Conservation (phyloP, 2,888 invertebrate species). For the Drosophila formosana region DNA sequence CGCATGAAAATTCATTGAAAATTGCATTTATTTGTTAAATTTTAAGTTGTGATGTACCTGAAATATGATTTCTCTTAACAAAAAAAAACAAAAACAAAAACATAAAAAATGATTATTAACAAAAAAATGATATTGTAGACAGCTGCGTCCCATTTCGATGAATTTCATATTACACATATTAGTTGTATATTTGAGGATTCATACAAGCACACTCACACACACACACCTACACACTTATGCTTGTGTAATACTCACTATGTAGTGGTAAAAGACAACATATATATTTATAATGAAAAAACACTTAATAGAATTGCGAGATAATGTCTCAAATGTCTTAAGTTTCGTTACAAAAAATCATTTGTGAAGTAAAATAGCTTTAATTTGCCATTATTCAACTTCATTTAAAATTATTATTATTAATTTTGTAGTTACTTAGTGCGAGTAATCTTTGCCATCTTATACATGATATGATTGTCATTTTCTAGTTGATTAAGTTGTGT, state of each 20-base stretch:
- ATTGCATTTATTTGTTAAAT: slow-evolving; percentile 83
- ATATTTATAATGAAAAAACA: slow-evolving; percentile 35
- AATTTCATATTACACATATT: slow-evolving; percentile 50
- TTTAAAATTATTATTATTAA: slow-evolving; percentile 21
- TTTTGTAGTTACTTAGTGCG: slow-evolving; percentile 50
- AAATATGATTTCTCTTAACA: slow-evolving; percentile 84
- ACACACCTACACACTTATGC: slow-evolving; percentile 24
- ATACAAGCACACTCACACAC: slow-evolving; percentile 43
- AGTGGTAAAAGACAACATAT: slow-evolving; percentile 38
- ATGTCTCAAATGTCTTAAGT: slow-evolving; percentile 50
- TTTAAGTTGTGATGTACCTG: slow-evolving; percentile 85
- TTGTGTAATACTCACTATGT: slow-evolving; percentile 42
- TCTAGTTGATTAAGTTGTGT: slow-evolving; percentile 55
- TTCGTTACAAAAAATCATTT: slow-evolving; percentile 41
- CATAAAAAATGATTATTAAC: slow-evolving; percentile 23
- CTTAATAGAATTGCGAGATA: slow-evolving; percentile 34
- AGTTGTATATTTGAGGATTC: slow-evolving; percentile 66
- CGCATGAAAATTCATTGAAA: slow-evolving; percentile 56
- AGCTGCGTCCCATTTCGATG: slow-evolving; percentile 53
- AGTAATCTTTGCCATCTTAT: slow-evolving; percentile 71
- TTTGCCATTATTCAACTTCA: slow-evolving; percentile 78
- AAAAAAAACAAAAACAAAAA: slow-evolving; percentile 41
- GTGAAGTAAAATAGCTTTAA: slow-evolving; percentile 81
- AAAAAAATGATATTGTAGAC: slow-evolving; percentile 28
- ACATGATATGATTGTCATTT: slow-evolving; percentile 34